Conservation (phyloP, 2,888 invertebrate genomes). For the Melanophora roralis region DNA sequence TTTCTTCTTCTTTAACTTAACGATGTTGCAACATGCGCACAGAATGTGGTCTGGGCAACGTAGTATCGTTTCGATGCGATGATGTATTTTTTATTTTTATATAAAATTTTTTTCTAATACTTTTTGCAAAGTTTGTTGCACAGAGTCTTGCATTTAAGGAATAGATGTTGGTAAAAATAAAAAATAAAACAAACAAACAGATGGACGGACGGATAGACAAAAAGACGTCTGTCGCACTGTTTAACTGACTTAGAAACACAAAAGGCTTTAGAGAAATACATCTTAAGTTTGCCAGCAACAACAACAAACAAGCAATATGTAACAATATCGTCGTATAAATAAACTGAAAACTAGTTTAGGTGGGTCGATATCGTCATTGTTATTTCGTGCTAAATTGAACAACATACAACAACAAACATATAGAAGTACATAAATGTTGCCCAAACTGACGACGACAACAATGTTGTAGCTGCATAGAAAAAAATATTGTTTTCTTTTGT, state of each 20-base stretch:
- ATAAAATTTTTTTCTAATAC: background rate
- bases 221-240: too few species aligned
- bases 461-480: conserved; percentile 40
- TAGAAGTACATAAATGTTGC: conserved; percentile 60
- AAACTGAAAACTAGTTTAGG: conserved; percentile 73
- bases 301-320: background rate
- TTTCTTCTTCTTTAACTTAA: conserved; percentile 8
- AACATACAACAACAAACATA: conserved; percentile 24
- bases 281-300: conserved; percentile 16
- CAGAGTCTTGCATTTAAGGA: conserved; percentile 32
- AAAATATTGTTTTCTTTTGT: conserved; percentile 58
- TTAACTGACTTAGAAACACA: background rate
- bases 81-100: conserved; percentile 28
- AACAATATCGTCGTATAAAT: background rate
- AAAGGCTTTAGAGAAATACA: conserved; percentile 27
- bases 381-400: conserved; percentile 66
- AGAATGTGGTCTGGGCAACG: conserved; percentile 54
- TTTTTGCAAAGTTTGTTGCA: conserved; percentile 25
- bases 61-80: conserved; percentile 32
- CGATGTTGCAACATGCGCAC: conserved; percentile 59
- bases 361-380: conserved; percentile 64
- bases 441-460: conserved; percentile 68
- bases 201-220: too few species aligned
- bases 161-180: background rate
- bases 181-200: conserved; percentile 9